Evolutionary conservation across 2,888 invertebrate genomes (phyloP), one percentile per base, ranked within the genome.

Genomic region (Oscheius sp.): DNA sequence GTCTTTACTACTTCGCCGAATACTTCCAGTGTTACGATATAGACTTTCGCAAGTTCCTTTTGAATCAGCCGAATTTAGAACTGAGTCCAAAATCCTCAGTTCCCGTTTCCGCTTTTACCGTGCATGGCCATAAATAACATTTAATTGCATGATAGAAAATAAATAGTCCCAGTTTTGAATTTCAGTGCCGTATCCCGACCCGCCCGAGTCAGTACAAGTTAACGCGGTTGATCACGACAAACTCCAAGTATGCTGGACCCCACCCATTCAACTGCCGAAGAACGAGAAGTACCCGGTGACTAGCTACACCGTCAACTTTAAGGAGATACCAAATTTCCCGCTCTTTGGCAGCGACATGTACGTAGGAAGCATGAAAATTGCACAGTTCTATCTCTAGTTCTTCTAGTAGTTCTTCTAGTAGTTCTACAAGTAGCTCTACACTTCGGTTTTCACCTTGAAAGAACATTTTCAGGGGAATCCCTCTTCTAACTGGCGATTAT

Each of bases 1-100:
- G 86, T 70, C 74, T 86, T 25, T 86, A 86, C 70, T 86, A 84
- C 64, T 77, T 86, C n/a, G 84, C 85, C 2, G 86, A 86, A 69
- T 86, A 86, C 20, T 82, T 86, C 71, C 80, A 80, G 20, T 86
- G 86, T 70, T 83, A 85, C 75, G 84, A 83, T 52, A 76, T 78
- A 29, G 83, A 77, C 23, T 82, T 80, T 67, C 77, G 82, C 82
- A 80, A 72, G 82, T 53, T 20, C n/a, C 20, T 42, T 4, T 78
- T 75, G 42, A 58, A 58, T 57, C 34, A 55, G 23, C 73, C 57
- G 23, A 53, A 50, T 17, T 27, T 61, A n/a, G 61, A 68, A 45
- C 53, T 64, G 25, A 34, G 27, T 55, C 29, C 52, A 10, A 31
- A 66, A 55, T 65, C 65, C 53, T 55, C 37, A 6, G 45, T 61